phyloP scores from a whole-genome alignment of 2,888 invertebrate species.

The Prosopocoilus inquinatus region DNA sequence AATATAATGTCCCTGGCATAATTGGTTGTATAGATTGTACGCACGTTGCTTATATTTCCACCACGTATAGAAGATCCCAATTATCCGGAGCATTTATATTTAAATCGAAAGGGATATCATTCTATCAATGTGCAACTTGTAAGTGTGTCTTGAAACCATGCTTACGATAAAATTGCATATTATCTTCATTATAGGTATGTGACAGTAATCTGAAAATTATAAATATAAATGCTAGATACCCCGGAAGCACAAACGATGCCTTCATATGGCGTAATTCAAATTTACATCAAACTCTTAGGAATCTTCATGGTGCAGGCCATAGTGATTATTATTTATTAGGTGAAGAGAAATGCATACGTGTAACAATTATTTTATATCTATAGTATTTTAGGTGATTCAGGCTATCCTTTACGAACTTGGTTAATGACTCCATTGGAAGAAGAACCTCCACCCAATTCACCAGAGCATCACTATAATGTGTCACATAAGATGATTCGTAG shows the following conservation, averaged over 20 bases:
- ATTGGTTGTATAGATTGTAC: conserved; percentile 34
- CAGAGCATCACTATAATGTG: conserved; percentile 13
- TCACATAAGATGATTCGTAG: neutral
- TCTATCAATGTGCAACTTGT: conserved; percentile 3
- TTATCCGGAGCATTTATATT: conserved; percentile 29
- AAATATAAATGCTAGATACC: neutral
- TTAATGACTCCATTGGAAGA: conserved; percentile 15
- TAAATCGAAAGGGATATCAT: conserved; percentile 33
- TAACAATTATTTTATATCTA: neutral
- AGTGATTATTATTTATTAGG: conserved; percentile 1
- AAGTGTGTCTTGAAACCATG: neutral
- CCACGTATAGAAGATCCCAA: conserved; percentile 23
- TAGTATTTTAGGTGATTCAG: conserved; percentile 12
- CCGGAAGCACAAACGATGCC: conserved; percentile 4
- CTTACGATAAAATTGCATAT: neutral
- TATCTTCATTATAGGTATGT: neutral
- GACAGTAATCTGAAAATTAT: neutral
- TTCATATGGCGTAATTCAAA: neutral
- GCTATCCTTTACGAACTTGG: conserved; percentile 17
- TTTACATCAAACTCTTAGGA: neutral
- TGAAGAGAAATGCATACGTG: neutral
- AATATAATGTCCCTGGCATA: conserved; percentile 20
- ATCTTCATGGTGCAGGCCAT: neutral
- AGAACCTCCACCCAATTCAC: conserved; percentile 11
- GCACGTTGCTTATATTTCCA: conserved; percentile 32